Conservation (phyloP, 2,113 vertebrate species). For the Actenoides lindsayi region DNA sequence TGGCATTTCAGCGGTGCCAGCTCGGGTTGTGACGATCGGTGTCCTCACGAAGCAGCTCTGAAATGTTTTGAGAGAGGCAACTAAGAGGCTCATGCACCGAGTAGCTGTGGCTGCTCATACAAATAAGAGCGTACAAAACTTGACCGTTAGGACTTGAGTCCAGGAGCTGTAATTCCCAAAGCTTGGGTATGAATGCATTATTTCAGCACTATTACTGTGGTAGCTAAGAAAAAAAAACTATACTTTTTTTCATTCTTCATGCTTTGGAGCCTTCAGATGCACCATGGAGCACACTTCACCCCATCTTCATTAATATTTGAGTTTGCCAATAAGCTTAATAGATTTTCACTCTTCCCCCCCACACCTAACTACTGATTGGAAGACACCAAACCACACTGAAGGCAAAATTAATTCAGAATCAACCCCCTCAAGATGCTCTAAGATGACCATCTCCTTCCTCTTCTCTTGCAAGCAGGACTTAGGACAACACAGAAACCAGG, state of each 20-base stretch:
- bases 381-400: not conserved
- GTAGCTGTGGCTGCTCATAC: not conserved
- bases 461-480: not conserved
- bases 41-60: not conserved
- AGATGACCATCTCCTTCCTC: not conserved
- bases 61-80: not conserved
- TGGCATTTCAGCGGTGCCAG: not conserved
- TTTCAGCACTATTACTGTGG: not conserved
- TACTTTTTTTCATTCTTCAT: not conserved
- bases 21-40: not conserved
- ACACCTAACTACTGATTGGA: not conserved
- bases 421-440: not conserved
- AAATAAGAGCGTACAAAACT: not conserved
- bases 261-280: not conserved
- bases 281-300: not conserved
- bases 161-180: not conserved
- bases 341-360: not conserved
- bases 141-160: not conserved
- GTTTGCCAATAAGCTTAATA: not conserved
- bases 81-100: fast-evolving
- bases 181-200: not conserved
- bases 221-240: not conserved
- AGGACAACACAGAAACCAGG: not conserved
- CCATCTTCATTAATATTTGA: not conserved
- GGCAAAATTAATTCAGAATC: not conserved